A percentile compares a stretch with the other conserved stretches of the same genome.
Conservation (phyloP, 2,797 vertebrate species). For the Phataginus tetradactyla region DNA sequence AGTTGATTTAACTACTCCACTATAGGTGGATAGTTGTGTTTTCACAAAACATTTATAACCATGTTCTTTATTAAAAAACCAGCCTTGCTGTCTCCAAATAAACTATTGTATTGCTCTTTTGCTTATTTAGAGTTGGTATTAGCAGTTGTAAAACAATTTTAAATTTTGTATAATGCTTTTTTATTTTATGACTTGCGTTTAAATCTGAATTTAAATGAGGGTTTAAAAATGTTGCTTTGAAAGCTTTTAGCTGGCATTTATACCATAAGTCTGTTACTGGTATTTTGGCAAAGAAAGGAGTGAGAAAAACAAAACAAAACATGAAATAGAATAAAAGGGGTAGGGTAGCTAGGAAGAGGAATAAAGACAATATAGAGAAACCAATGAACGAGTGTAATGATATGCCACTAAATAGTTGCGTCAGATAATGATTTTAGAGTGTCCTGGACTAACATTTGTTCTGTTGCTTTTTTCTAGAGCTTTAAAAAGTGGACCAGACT, state of each 20-base stretch:
- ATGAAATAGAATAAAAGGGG: background rate
- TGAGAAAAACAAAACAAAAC: background rate
- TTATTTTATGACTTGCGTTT: background rate
- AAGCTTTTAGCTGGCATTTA: background rate
- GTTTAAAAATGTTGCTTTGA: background rate
- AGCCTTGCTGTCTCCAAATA: background rate
- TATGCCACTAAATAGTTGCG: background rate
- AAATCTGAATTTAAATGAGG: slow-evolving; percentile 3
- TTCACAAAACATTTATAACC: background rate
- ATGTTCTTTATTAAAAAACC: background rate
- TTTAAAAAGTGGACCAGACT: background rate
- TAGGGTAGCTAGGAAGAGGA: background rate
- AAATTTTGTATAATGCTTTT: background rate
- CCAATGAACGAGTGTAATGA: background rate
- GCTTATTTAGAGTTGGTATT: background rate
- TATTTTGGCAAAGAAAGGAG: background rate
- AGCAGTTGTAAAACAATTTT: background rate
- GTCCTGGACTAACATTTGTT: background rate
- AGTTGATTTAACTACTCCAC: background rate
- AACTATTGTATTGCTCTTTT: background rate
- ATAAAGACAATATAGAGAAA: background rate
- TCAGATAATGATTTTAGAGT: background rate
- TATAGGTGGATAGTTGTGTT: background rate
- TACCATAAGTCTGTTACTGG: background rate
- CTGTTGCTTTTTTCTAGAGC: background rate